phyloP scores from a whole-genome alignment of 2,113 vertebrate genomes.

The Gracilinanus agilis region DNA sequence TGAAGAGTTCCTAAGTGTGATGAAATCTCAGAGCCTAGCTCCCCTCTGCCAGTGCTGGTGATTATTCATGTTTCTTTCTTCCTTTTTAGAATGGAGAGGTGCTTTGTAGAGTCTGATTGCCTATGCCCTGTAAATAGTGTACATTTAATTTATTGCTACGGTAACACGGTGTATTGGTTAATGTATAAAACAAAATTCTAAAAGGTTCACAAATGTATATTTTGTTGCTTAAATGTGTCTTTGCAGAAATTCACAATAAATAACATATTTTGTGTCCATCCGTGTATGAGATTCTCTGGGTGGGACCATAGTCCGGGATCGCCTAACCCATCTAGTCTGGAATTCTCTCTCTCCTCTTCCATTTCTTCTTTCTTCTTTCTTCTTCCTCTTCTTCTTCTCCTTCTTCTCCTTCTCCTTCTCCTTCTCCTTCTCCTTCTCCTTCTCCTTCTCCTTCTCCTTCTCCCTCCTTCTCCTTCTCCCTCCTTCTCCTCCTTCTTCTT shows the following conservation, averaged over 20 bases:
- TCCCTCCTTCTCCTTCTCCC: too few relatives aligned
- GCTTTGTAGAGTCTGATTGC: conserved; percentile 84
- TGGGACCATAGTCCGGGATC: rapidly evolving
- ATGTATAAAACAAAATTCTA: conserved; percentile 88
- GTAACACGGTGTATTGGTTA: conserved; percentile 88
- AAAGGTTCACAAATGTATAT: conserved; percentile 90
- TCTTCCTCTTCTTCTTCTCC: too few relatives aligned
- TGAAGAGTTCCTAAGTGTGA: conserved; percentile 74
- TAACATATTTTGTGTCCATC: conserved; percentile 90
- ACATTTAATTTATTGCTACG: conserved; percentile 92
- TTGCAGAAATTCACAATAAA: conserved; percentile 91
- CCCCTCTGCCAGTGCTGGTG: conserved; percentile 67
- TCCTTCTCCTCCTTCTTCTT: too few relatives aligned
- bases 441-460: too few relatives aligned
- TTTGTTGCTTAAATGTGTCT: conserved; percentile 91
- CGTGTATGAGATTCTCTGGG: conserved; percentile 2
- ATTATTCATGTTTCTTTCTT: conserved; percentile 80
- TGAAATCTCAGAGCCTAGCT: conserved; percentile 70
- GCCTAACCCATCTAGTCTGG: background rate
- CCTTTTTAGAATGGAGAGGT: conserved; percentile 81
- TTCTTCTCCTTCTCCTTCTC: too few relatives aligned
- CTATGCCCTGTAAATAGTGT: conserved; percentile 91
- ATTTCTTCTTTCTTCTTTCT: background rate
- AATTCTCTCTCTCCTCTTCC: background rate
- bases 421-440: too few relatives aligned